Evolutionary conservation across 2,888 invertebrate species (phyloP).

Genomic region (Drosophila putrida): DNA sequence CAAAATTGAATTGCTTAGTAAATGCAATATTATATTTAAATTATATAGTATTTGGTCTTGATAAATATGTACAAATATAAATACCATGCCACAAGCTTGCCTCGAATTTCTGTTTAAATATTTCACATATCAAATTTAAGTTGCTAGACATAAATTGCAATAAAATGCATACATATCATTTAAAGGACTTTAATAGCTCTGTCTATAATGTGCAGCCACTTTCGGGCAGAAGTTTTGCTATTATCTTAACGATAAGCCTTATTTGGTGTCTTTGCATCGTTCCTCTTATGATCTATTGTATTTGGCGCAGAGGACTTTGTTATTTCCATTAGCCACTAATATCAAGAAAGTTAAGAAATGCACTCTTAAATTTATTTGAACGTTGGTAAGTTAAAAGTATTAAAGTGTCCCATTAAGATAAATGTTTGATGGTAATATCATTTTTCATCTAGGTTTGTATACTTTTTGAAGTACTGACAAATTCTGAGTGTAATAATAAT

Average conservation of each 20-base stretch:
- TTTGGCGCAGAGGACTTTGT: conserved; percentile 9
- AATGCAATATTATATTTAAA: too few relatives aligned
- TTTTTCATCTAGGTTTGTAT: background rate
- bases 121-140: background rate
- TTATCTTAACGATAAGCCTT: background rate
- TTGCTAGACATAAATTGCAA: too few relatives aligned
- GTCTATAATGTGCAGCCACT: too few relatives aligned
- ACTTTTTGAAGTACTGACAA: background rate
- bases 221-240: background rate
- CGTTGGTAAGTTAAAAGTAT: background rate
- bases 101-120: too few relatives aligned
- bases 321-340: background rate
- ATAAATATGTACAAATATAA: background rate
- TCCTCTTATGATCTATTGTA: conserved; percentile 16
- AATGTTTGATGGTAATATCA: background rate
- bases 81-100: too few relatives aligned
- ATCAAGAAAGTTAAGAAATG: background rate
- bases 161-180: background rate
- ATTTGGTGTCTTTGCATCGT: conserved; percentile 3
- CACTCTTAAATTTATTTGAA: background rate
- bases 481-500: background rate
- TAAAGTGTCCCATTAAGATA: background rate
- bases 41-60: too few relatives aligned
- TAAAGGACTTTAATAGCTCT: background rate
- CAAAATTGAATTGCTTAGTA: too few relatives aligned